These are phyloP conservation scores for Otus sunia DNA, from an alignment of 2,113 vertebrate species.

Conservation along the genomic window DNA sequence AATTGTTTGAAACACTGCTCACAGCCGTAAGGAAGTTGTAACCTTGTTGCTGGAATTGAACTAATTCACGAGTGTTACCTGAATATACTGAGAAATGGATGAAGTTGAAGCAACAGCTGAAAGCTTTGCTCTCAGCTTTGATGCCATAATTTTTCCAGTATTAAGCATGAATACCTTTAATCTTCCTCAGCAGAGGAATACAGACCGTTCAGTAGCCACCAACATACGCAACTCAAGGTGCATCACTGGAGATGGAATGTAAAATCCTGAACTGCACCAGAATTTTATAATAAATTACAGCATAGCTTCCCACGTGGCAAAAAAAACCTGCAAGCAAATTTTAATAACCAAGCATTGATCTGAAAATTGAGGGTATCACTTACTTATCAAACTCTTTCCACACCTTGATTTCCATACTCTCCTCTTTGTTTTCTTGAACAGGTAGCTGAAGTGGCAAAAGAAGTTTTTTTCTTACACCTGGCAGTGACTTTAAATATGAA, in stretches of 20 bases:
- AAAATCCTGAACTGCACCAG: not conserved
- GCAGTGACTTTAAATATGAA: slow-evolving; percentile 84
- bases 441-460: slow-evolving; percentile 40
- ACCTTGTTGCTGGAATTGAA: not conserved
- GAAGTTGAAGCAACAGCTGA: not conserved
- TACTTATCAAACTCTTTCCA: slow-evolving; percentile 87
- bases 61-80: not conserved
- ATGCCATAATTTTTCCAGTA: not conserved
- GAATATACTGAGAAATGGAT: not conserved
- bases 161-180: not conserved
- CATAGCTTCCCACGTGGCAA: rapidly evolving
- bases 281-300: not conserved
- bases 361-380: not conserved
- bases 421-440: slow-evolving; percentile 28
- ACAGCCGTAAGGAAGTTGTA: not conserved
- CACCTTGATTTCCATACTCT: not conserved
- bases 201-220: not conserved
- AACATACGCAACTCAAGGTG: not conserved
- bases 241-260: not conserved
- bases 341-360: not conserved
- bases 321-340: not conserved
- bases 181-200: not conserved
- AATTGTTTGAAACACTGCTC: not conserved
- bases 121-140: not conserved
- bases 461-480: slow-evolving; percentile 78